Evolutionary conservation across 2,888 invertebrate genomes (phyloP), one percentile per base, ranked within the genome.

Genomic region (Nemotelus pantherinus): DNA sequence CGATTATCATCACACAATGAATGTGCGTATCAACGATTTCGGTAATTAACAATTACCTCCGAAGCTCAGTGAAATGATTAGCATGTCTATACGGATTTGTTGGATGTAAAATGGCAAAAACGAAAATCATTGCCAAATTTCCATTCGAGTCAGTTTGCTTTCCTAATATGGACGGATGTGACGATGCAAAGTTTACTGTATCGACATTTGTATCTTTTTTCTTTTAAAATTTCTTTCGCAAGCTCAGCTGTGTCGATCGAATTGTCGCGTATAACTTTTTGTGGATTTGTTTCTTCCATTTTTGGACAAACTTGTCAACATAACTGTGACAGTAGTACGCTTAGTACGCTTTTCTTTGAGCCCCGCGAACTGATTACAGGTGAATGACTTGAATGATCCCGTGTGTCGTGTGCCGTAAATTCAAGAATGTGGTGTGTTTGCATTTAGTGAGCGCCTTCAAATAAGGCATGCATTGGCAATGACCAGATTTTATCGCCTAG

Each of bases 91-190:
- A 5, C 9, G 1, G 9, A 50, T 50, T 9, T 7, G 5, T 50
- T 25, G 25, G 25, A 25, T 25, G 25, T 25, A 25, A 25, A 25
- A 25, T 65, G 10, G 25, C 65, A 9, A 65, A 65, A 60, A 2
- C 41, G 41, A 60, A 70, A 70, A 53, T 53, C 70, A 70, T 55
- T 70, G 43, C 70, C 43, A 70, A 70, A 70, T 70, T 70, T 55
- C 41, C n/a, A 3, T 25, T 25, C 25, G 25, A 25, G 25, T 25
- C 25, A 25, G 25, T 43, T 44, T 6, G 55, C 47, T 70, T 70
- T 44, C 70, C 10, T 70, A 70, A 55, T 70, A 25, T 3, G 70
- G 9, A 25, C 25, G 25, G 25, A 25, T 25, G 25, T 25, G 25
- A 25, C 25, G 25, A 25, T 25, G 25, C 25, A 25, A 25, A 25